phyloP scores from a whole-genome alignment of 2,888 invertebrate species.

The Trachelus troglodyta region DNA sequence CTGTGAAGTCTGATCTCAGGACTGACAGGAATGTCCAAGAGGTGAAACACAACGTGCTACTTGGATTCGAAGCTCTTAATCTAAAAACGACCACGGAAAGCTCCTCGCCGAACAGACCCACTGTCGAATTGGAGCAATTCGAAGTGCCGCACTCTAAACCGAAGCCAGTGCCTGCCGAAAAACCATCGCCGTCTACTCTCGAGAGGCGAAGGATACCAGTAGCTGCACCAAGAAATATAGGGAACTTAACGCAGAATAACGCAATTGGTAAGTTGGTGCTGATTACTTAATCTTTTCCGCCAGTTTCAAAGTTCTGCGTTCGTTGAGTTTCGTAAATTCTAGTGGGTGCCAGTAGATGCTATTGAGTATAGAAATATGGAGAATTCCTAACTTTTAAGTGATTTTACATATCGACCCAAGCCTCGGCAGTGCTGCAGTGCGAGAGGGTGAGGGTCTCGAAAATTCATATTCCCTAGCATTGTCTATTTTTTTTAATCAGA shows the following conservation, averaged over 20 bases:
- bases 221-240: constrained; percentile 69
- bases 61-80: constrained; percentile 38
- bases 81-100: constrained; percentile 63
- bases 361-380: too few species aligned
- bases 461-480: too few species aligned
- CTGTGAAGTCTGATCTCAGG: constrained; percentile 27
- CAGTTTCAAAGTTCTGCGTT: constrained; percentile 12
- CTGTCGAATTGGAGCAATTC: constrained; percentile 44
- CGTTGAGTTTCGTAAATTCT: constrained; percentile 29
- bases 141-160: constrained; percentile 42
- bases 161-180: constrained; percentile 54
- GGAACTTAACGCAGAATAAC: constrained; percentile 47
- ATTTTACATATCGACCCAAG: too few species aligned
- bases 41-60: constrained; percentile 14
- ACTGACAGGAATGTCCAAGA: constrained; percentile 21
- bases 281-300: constrained; percentile 16
- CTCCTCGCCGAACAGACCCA: constrained; percentile 62
- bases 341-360: constrained; percentile 3
- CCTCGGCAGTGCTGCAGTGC: too few species aligned
- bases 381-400: too few species aligned
- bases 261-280: constrained; percentile 32
- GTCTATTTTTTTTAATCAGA: constrained; percentile 30
- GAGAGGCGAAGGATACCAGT: constrained; percentile 68
- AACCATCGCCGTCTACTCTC: constrained; percentile 56
- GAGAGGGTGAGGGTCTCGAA: too few species aligned